Percentiles rank a stretch among this genome's conserved stretches.
phyloP scores from a whole-genome alignment of 2,113 vertebrate genomes.

The Gobio gobio region DNA sequence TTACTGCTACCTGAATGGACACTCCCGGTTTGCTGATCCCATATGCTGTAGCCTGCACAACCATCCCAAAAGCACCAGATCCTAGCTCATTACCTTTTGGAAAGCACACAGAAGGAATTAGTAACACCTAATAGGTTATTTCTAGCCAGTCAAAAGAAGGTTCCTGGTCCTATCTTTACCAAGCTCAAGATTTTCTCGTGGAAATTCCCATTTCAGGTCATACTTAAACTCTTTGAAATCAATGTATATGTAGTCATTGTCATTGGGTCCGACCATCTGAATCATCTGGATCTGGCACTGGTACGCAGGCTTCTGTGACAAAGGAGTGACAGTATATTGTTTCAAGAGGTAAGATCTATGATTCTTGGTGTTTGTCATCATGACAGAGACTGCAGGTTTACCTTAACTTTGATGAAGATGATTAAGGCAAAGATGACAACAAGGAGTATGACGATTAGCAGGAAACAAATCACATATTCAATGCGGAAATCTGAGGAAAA shows the following conservation, averaged over 20 bases:
- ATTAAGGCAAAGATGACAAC: conserved; percentile 55
- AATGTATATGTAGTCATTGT: conserved; percentile 94
- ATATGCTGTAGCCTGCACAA: conserved; percentile 90
- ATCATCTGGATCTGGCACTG: conserved; percentile 91
- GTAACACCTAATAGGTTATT: conserved; percentile 33
- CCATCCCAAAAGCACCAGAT: conserved; percentile 94
- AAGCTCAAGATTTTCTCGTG: conserved; percentile 92
- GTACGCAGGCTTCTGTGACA: conserved; percentile 84
- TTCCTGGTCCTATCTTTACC: conserved; percentile 75
- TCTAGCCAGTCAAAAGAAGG: neutral
- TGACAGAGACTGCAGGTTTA: conserved; percentile 45
- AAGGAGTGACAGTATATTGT: neutral
- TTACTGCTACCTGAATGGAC: conserved; percentile 91
- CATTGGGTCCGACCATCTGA: conserved; percentile 83
- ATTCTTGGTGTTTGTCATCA: neutral
- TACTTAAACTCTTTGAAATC: conserved; percentile 90
- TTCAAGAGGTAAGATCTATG: neutral
- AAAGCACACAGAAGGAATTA: conserved; percentile 18
- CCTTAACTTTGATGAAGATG: conserved; percentile 72
- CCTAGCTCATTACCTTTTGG: conserved; percentile 86
- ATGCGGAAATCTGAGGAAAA: neutral
- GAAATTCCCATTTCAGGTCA: conserved; percentile 92
- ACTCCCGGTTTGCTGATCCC: conserved; percentile 86
- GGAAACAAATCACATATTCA: conserved; percentile 46
- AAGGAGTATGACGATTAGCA: conserved; percentile 45